Evolutionary conservation across 92 coral and sea anemone genomes (phyloP), one percentile per base, ranked within the genome.

Genomic region (Palythoa heliodiscus): DNA sequence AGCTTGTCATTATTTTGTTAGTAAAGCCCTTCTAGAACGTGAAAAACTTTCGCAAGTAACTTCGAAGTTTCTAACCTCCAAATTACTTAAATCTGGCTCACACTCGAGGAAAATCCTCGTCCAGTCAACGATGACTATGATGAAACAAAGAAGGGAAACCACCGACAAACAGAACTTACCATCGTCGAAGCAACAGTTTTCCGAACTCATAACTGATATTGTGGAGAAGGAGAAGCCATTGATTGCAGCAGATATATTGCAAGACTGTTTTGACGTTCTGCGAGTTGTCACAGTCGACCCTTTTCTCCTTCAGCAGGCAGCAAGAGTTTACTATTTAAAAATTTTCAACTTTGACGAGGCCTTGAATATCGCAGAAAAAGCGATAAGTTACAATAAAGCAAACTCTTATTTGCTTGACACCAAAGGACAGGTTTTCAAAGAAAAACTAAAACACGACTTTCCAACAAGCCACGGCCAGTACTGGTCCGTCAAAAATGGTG

Each of bases 241-340:
- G 22, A 50, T 66, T 50, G 84, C 84, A 63, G 84, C 84, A 43
- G 86, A 83, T 10, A 25, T 83, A 25, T 48, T 83, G 73, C 86
- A 83, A 50, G 86, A 83, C 11, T 83, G 86, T 71, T 83, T 83
- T 83, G 70, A 70, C 13, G 23, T 72, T 14, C 54, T 83, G 12
- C 53, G 38, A 19, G 20, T 19, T 17, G 52, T 70, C 15, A 19
- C 70, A 20, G 22, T 22, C 1, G 86, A 83, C 16, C 86, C 86
- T 12, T 70, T 83, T 25, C 78, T 83, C 35, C 86, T 83, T 72
- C 86, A 83, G 53, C 86, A 83, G 70, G 86, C 86, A 70, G 86
- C 86, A 72, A 70, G 86, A 38, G 86, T 83, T 53, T 83, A 83
- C 52, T 83, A 83, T 69, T 70, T 83, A 75, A 83, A 83, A 20